Base-by-base conservation (phyloP, 2,888 invertebrate species). In the Endomychus coccineus region DNA sequence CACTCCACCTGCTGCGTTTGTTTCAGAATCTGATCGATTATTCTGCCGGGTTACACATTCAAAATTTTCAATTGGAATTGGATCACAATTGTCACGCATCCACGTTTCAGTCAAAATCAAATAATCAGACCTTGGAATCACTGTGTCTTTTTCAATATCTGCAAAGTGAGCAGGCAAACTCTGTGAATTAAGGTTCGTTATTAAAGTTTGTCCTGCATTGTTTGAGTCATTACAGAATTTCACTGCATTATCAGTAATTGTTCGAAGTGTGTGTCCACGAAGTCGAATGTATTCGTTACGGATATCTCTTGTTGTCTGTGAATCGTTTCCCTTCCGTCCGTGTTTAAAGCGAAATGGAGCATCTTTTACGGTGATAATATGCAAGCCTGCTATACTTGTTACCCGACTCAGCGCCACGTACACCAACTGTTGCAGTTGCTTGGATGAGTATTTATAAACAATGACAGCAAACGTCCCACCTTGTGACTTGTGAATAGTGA, bases 61-160 rank as follows among this genome's bases (percentile, higher is more conserved):
- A 27, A 13, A 27, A 27, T 27, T 27, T n/a, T 27, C 12, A 14
- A 27, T 12, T 27, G 27, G 14, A 27, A 11, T 9, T 27, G 27
- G 27, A 11, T 27, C 27, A 27, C 27, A 27, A 27, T n/a, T 27
- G 27, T 27, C 27, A 14, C 27, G 27, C 27, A 27, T 27, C 13
- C 27, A 27, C 27, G 24, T 24, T n/a, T n/a, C n/a, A n/a, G n/a
- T n/a, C n/a, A n/a, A n/a, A n/a, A n/a, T n/a, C n/a, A n/a, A n/a
- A n/a, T n/a, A n/a, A n/a, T n/a, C n/a, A n/a, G n/a, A n/a, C n/a
- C n/a, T n/a, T n/a, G n/a, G n/a, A n/a, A n/a, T n/a, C n/a, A n/a
- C n/a, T n/a, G n/a, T n/a, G n/a, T n/a, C n/a, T n/a, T n/a, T n/a
- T n/a, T n/a, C n/a, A n/a, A n/a, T n/a, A n/a, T n/a, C n/a, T n/a